These are phyloP conservation scores for Borostomias antarcticus DNA, from an alignment of 2,797 vertebrate genomes.

Conservation along the genomic window DNA sequence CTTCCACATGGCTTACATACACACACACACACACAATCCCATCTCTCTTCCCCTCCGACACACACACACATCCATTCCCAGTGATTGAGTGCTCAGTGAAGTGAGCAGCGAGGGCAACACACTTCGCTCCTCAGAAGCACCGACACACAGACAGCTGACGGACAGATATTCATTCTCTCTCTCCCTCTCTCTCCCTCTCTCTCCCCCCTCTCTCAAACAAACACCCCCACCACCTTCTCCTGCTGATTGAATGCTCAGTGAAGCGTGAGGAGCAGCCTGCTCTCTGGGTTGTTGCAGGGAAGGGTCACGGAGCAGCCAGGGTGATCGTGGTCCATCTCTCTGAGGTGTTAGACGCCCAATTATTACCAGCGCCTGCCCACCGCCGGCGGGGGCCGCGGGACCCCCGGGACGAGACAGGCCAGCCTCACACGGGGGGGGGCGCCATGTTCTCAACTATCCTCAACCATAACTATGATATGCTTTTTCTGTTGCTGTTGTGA, in stretches of 20 bases:
- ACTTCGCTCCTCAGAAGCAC: conserved; percentile 48
- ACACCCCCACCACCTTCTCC: conserved; percentile 27
- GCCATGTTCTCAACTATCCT: too few relatives aligned
- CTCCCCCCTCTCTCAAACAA: conserved; percentile 15
- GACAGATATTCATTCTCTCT: conserved; percentile 54
- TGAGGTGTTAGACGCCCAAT: conserved; percentile 56
- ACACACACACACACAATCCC: conserved; percentile 18
- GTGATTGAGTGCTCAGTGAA: conserved; percentile 66
- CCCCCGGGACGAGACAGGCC: not conserved
- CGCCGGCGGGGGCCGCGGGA: conserved; percentile 25
- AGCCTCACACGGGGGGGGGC: not conserved
- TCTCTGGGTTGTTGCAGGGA: conserved; percentile 44
- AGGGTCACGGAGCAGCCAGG: conserved; percentile 50
- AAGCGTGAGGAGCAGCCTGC: conserved; percentile 49
- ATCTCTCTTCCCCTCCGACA: conserved; percentile 21
- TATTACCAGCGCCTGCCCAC: conserved; percentile 33
- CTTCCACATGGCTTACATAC: conserved; percentile 57
- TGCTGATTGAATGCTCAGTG: conserved; percentile 37
- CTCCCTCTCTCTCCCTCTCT: conserved; percentile 20
- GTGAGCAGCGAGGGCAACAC: conserved; percentile 56
- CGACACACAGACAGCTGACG: conserved; percentile 37
- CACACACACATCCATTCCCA: conserved; percentile 45
- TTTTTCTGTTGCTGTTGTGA: too few relatives aligned
- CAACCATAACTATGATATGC: too few relatives aligned
- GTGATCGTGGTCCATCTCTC: conserved; percentile 46